Base-by-base conservation (phyloP, 2,888 invertebrate genomes). In the Orthonevra nobilis region DNA sequence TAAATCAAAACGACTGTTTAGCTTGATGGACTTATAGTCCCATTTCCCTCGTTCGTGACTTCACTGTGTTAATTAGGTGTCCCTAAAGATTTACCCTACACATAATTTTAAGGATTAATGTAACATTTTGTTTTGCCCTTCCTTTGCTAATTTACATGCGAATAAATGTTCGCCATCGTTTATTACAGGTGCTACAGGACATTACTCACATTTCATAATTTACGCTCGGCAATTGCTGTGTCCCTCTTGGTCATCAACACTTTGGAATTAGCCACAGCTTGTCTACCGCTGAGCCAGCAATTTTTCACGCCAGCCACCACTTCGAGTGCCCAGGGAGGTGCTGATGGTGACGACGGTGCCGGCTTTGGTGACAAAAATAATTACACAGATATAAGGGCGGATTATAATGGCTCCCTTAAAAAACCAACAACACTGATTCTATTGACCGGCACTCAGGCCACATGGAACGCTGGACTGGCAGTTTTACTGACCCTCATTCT, bases 141-240 rank as follows among this genome's bases (percentile, higher is more conserved):
- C 3, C 20, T 40, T 40, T 19, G 17, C 38, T 17, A 17, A 20
- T 10, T 32, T 32, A 26, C 15, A 54, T 30, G 4, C 46, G 1
- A 7, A 28, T 46, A 15, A 28, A 15, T 17, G 15, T 17, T 28
- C 14, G 6, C 26, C 14, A 23, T 26, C n/a, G n/a, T 75, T 69
- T 19, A 42, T 64, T 74, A 42, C 84, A 87, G 87, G 81, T 84
- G 84, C 82, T 85, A 86, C 83, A 85, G 83, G 83, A 86, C 86
- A 81, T 83, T 87, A 83, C 83, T 87, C 75, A 85, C 84, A 82
- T 88, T 87, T 83, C 88, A 89, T 84, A 89, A 88, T 85, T 83
- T 85, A 82, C 86, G 88, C 52, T 86, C 87, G 54, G 84, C 85
- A 66, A 81, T 85, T 66, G 85, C 84, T 74, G 74, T 89, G 58